A percentile compares a stretch with the other conserved stretches of the same genome.
phyloP scores from a whole-genome alignment of 2,113 vertebrate genomes.

The Nerophis lumbriciformis region DNA sequence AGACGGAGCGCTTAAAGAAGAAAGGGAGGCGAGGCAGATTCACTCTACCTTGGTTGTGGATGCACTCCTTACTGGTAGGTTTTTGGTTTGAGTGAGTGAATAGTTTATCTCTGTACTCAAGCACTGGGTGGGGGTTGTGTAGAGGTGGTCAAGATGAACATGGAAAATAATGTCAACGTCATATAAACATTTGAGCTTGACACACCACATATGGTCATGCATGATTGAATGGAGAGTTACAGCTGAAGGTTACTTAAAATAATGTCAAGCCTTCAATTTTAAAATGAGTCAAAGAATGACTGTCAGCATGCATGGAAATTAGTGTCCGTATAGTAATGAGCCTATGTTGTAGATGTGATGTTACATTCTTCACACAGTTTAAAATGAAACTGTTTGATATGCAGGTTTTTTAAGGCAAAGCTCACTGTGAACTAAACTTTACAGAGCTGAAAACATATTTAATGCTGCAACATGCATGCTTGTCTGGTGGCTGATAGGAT shows the following conservation, averaged over 20 bases:
- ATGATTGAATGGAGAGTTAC: slow-evolving; percentile 12
- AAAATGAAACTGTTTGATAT: not conserved
- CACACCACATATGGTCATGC: slow-evolving; percentile 37
- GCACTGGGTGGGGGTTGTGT: slow-evolving; percentile 80
- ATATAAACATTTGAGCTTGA: slow-evolving; percentile 20
- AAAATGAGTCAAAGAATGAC: slow-evolving; percentile 5
- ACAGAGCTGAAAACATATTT: too few species aligned
- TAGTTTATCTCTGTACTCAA: slow-evolving; percentile 94
- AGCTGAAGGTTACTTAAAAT: slow-evolving; percentile 9
- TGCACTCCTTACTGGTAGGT: slow-evolving; percentile 83
- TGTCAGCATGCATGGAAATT: slow-evolving; percentile 34
- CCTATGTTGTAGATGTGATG: slow-evolving; percentile 2
- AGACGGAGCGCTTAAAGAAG: slow-evolving; percentile 1
- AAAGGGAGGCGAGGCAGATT: slow-evolving; percentile 15
- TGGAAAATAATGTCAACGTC: slow-evolving; percentile 50
- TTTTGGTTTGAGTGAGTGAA: slow-evolving; percentile 91
- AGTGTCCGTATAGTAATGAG: slow-evolving; percentile 7
- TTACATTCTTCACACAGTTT: not conserved
- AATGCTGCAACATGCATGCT: too few species aligned
- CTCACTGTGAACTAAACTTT: not conserved
- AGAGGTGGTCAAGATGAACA: slow-evolving; percentile 61
- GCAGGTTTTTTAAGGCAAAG: not conserved
- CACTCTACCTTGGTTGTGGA: slow-evolving; percentile 85
- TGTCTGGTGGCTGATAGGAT: too few species aligned
- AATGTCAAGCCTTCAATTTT: not conserved